These are phyloP conservation scores for Onychomys leucogaster DNA, from an alignment of 2,797 vertebrate genomes.

Conservation along the genomic window DNA sequence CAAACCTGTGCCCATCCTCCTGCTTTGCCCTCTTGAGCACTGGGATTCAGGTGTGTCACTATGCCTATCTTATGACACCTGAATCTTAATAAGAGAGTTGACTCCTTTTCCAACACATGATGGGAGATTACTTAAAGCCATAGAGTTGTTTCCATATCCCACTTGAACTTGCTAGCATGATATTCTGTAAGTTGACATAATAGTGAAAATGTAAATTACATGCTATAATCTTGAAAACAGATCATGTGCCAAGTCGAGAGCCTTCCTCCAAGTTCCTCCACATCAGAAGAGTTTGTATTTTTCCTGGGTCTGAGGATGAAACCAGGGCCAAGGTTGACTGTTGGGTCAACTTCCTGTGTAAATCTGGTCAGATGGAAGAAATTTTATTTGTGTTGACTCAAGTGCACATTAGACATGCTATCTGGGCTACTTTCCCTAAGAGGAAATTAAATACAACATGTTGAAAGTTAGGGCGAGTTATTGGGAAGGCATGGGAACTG, in stretches of 20 bases:
- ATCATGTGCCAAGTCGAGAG: neutral
- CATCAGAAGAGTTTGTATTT: slow-evolving; percentile 16
- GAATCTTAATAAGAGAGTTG: slow-evolving; percentile 22
- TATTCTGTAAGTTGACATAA: slow-evolving; percentile 2
- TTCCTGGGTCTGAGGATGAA: neutral
- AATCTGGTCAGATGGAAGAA: no score
- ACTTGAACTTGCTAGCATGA: slow-evolving; percentile 20
- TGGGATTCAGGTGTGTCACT: neutral
- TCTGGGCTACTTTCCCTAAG: no score
- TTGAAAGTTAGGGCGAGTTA: neutral
- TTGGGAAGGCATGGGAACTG: neutral
- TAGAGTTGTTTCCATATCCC: neutral
- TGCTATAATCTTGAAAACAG: neutral
- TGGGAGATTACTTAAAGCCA: neutral
- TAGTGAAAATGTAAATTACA: slow-evolving; percentile 10
- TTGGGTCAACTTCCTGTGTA: no score
- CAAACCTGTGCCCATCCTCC: neutral
- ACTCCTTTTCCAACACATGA: neutral
- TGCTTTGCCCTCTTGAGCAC: neutral
- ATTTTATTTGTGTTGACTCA: no score
- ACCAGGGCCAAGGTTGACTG: no score
- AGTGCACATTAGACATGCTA: no score
- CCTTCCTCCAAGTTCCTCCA: neutral
- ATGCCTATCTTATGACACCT: no score
- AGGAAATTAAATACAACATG: neutral